phyloP scores from a whole-genome alignment of 2,888 invertebrate species.

The Muschampia plurimacula region DNA sequence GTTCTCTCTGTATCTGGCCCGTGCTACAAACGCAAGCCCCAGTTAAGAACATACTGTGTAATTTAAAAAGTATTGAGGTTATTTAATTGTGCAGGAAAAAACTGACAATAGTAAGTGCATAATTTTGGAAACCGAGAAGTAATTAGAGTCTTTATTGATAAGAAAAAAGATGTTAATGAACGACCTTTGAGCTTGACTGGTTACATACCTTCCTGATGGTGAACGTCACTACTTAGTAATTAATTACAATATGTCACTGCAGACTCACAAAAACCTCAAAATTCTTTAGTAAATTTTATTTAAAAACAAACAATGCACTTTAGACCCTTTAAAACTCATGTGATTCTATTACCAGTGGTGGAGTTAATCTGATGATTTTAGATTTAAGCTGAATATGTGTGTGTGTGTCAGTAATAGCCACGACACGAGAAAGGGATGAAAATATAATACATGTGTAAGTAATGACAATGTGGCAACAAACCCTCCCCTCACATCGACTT shows the following conservation, averaged over 20 bases:
- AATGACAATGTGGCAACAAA: no score
- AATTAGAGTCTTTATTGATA: slow-evolving; percentile 8
- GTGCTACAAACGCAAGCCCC: not conserved
- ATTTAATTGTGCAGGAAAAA: not conserved
- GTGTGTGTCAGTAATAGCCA: no score
- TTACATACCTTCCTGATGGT: slow-evolving; percentile 24
- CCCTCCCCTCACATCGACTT: no score
- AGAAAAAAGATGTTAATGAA: slow-evolving; percentile 20
- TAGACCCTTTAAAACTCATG: no score
- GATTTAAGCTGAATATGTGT: no score
- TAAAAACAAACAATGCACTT: not conserved
- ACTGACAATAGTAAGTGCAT: slow-evolving; percentile 6
- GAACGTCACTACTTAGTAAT: slow-evolving; percentile 9
- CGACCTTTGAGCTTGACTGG: slow-evolving; percentile 25
- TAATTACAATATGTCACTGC: slow-evolving; percentile 1
- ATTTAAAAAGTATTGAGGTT: not conserved
- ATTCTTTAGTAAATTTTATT: not conserved
- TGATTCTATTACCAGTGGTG: no score
- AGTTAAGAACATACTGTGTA: not conserved
- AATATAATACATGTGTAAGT: no score
- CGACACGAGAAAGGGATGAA: no score
- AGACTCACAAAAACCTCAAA: no score
- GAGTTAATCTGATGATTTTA: no score
- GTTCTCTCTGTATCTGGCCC: no score
- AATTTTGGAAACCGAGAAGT: slow-evolving; percentile 29